Percentiles rank a stretch among this genome's conserved stretches.
Evolutionary conservation across 1,140 invertebrate species (phyloP).

Genomic region (Scaptodrosophila lebanonensis): DNA sequence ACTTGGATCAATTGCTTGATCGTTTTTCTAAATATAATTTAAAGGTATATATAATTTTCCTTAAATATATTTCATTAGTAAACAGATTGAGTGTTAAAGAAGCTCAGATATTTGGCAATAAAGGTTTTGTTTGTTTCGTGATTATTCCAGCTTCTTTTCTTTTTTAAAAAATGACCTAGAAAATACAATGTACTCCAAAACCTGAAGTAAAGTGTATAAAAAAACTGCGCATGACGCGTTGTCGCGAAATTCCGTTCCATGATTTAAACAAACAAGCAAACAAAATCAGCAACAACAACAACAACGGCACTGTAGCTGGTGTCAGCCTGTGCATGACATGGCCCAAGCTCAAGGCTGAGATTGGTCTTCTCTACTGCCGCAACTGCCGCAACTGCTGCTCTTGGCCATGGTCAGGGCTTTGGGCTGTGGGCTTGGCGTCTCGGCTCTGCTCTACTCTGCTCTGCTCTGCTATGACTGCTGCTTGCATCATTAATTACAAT

Average conservation of each 20-base stretch:
- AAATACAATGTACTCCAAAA: too few species aligned
- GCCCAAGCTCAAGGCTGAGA: slow-evolving; percentile 21
- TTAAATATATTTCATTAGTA: too few species aligned
- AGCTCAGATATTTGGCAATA: too few species aligned
- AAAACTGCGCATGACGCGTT: slow-evolving; percentile 39
- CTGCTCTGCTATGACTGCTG: slow-evolving; percentile 25
- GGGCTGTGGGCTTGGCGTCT: slow-evolving; percentile 32
- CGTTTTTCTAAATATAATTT: too few species aligned
- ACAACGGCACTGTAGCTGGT: not conserved
- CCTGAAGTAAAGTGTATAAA: too few species aligned
- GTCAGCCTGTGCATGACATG: not conserved
- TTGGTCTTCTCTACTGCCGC: slow-evolving; percentile 17
- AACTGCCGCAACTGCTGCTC: slow-evolving; percentile 25
- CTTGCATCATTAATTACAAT: slow-evolving; percentile 75
- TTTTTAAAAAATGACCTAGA: slow-evolving; percentile 39
- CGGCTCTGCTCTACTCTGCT: slow-evolving; percentile 26
- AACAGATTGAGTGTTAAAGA: too few species aligned
- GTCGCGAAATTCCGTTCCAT: too few species aligned
- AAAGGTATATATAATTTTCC: too few species aligned
- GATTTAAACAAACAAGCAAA: slow-evolving; percentile 65
- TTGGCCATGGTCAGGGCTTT: slow-evolving; percentile 35
- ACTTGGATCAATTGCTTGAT: too few species aligned
- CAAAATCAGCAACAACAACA: slow-evolving; percentile 14
- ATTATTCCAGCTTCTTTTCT: too few species aligned
- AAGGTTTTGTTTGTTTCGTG: too few species aligned